These are phyloP conservation scores for Cerastis leucographa DNA, from an alignment of 2,888 invertebrate genomes.

Conservation along the genomic window DNA sequence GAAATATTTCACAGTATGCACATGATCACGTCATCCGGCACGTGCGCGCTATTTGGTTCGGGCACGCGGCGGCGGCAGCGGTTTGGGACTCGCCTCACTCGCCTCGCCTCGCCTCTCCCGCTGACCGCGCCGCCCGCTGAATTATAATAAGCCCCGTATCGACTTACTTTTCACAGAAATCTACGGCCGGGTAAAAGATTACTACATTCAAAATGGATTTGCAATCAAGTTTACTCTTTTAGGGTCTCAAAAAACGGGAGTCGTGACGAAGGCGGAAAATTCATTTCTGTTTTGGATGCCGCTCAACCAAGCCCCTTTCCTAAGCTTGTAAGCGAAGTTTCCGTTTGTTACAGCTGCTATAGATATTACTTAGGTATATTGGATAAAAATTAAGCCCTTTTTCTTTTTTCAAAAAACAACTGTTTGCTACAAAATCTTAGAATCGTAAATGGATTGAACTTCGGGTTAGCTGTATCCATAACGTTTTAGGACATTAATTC, in stretches of 20 bases:
- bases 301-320: not conserved
- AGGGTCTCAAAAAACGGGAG: not conserved
- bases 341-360: not conserved
- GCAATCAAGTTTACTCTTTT: conserved; percentile 31
- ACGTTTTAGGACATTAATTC: not conserved
- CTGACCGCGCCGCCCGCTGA: conserved; percentile 60
- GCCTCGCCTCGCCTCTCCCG: conserved; percentile 31
- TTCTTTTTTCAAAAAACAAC: not conserved
- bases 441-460: not conserved
- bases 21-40: conserved; percentile 50
- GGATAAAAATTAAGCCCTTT: not conserved
- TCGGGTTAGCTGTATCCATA: not conserved
- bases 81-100: conserved; percentile 19
- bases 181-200: conserved; percentile 56
- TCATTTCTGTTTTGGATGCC: not conserved
- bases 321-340: not conserved
- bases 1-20: conserved; percentile 55
- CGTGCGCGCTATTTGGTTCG: conserved; percentile 52
- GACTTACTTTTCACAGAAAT: conserved; percentile 59
- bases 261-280: not conserved
- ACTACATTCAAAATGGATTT: conserved; percentile 61
- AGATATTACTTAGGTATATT: conserved; percentile 16
- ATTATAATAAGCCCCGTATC: conserved; percentile 69
- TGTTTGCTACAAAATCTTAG: not conserved
- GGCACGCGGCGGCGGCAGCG: conserved; percentile 11